These are phyloP conservation scores for Alethe diademata DNA, from an alignment of 2,113 vertebrate species.

Conservation along the genomic window DNA sequence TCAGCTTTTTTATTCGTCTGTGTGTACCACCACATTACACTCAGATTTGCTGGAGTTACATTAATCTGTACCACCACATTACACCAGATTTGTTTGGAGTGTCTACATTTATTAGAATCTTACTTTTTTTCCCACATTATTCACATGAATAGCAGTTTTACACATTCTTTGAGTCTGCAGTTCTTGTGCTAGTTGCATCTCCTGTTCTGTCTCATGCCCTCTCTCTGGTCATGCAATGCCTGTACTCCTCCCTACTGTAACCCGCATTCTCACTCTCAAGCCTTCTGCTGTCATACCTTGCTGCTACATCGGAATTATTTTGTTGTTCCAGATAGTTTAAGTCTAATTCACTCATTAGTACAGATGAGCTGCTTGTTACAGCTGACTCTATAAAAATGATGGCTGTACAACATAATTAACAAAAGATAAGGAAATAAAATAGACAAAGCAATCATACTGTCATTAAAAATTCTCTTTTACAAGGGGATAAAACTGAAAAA, in stretches of 20 bases:
- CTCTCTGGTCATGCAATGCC: neutral
- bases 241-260: neutral
- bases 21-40: neutral
- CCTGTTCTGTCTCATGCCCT: accelerated
- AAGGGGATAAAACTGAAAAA: neutral
- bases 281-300: neutral
- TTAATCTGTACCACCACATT: neutral
- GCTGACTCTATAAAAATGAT: neutral
- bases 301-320: neutral
- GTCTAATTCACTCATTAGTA: neutral
- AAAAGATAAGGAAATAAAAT: neutral
- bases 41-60: neutral
- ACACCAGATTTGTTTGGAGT: neutral
- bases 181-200: neutral
- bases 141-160: neutral
- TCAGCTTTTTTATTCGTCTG: neutral
- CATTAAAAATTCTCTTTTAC: neutral
- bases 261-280: neutral
- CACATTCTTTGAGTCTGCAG: neutral
- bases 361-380: neutral
- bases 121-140: neutral
- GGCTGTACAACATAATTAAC: neutral
- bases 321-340: neutral
- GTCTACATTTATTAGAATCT: neutral
- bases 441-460: neutral